phyloP scores from a whole-genome alignment of 1,140 invertebrate species.

The Macrosteles quadrilineatus region DNA sequence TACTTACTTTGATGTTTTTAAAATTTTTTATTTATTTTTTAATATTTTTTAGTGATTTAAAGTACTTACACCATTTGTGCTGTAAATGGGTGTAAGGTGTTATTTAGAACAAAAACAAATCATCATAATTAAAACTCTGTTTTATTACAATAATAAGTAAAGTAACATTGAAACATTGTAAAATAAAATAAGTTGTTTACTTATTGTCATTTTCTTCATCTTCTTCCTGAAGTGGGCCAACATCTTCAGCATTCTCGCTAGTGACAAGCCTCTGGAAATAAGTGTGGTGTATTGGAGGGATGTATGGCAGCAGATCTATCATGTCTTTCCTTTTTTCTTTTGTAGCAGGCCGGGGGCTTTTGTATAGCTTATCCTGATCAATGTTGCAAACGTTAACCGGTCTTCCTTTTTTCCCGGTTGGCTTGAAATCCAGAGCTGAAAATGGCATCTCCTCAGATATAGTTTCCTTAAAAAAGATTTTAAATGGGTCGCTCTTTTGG shows the following conservation, averaged over 20 bases:
- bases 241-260: background rate
- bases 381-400: slow-evolving; percentile 8
- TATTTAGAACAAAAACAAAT: background rate
- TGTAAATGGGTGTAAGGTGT: background rate
- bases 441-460: slow-evolving; percentile 27
- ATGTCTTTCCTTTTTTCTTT: slow-evolving; percentile 29
- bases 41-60: background rate
- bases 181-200: background rate
- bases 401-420: slow-evolving; percentile 11
- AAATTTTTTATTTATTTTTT: background rate
- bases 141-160: background rate
- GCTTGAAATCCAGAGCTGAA: slow-evolving; percentile 20
- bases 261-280: slow-evolving; percentile 28
- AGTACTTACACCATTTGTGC: slow-evolving; percentile 8
- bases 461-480: slow-evolving; percentile 24
- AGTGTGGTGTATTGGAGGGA: slow-evolving; percentile 34
- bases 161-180: background rate
- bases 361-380: background rate
- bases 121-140: background rate
- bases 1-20: background rate
- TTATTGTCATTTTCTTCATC: background rate
- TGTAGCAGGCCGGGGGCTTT: background rate
- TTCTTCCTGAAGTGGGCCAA: background rate
- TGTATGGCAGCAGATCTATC: slow-evolving; percentile 31
- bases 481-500: slow-evolving; percentile 36